A percentile compares a stretch with the other conserved stretches of the same genome.
phyloP scores from a whole-genome alignment of 2,797 vertebrate species.

The Clarias pachynema region DNA sequence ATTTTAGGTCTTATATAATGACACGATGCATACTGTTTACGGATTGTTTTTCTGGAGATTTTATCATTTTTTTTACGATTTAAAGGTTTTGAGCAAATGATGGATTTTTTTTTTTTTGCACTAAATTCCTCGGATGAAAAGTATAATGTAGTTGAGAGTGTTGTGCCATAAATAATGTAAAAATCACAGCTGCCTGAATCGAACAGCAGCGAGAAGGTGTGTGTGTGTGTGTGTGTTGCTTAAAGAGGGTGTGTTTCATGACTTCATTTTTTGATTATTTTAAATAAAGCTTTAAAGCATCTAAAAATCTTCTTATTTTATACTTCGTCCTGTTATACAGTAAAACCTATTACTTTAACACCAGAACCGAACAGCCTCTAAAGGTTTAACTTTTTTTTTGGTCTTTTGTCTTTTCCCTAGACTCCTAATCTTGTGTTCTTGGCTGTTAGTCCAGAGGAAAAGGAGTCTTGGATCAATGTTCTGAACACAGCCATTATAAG shows the following conservation, averaged over 20 bases:
- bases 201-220: neutral
- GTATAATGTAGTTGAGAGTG: neutral
- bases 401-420: conserved; percentile 63
- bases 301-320: neutral
- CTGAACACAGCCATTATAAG: conserved; percentile 86
- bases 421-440: conserved; percentile 92
- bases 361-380: neutral
- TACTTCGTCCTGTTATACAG: neutral
- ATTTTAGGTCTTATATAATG: neutral
- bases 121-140: neutral
- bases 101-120: neutral
- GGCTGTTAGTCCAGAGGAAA: conserved; percentile 95
- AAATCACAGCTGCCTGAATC: neutral
- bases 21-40: neutral
- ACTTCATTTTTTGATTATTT: too few species aligned
- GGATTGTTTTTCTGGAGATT: neutral
- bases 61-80: neutral
- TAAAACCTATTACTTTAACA: neutral
- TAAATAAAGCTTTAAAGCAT: neutral
- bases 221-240: neutral
- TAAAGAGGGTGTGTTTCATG: neutral
- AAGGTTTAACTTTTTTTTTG: neutral
- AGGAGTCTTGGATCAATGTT: conserved; percentile 91
- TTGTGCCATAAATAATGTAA: neutral
- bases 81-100: neutral